phyloP scores from a whole-genome alignment of 2,888 invertebrate genomes.

The Gortyna flavago region DNA sequence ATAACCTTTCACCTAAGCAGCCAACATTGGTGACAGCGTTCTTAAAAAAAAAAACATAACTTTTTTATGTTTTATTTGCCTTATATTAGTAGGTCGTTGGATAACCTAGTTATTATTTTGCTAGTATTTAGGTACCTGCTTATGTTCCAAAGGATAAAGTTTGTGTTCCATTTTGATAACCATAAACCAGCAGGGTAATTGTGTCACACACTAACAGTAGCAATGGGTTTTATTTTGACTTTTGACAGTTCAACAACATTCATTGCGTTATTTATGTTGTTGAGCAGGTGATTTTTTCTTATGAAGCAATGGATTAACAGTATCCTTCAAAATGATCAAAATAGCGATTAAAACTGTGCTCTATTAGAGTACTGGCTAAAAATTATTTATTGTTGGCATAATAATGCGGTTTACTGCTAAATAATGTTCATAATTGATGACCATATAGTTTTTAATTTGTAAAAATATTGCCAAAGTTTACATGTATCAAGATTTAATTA shows the following conservation, averaged over 20 bases:
- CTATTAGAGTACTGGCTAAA: not conserved
- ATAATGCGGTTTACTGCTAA: not conserved
- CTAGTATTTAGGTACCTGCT: not conserved
- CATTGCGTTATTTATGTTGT: not conserved
- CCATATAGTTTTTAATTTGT: not conserved
- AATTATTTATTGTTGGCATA: not conserved
- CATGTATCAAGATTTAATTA: constrained; percentile 32
- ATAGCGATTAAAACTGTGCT: too few species aligned
- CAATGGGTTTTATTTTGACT: too few species aligned
- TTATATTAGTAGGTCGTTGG: constrained; percentile 6
- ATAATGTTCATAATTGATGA: not conserved
- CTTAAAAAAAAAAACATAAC: not conserved
- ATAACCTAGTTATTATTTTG: constrained; percentile 10
- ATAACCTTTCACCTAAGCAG: constrained; percentile 27
- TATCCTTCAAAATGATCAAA: too few species aligned
- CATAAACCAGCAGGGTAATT: not conserved
- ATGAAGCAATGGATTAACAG: not conserved
- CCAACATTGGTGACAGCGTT: constrained; percentile 22
- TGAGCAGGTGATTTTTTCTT: not conserved
- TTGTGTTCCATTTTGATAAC: not conserved
- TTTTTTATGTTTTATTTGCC: not conserved
- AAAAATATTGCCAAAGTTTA: not conserved
- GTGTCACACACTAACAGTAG: not conserved
- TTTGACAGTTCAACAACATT: too few species aligned
- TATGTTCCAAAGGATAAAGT: not conserved